Evolutionary conservation across 2,797 vertebrate genomes (phyloP).

Genomic region (Halcyon smyrnensis): DNA sequence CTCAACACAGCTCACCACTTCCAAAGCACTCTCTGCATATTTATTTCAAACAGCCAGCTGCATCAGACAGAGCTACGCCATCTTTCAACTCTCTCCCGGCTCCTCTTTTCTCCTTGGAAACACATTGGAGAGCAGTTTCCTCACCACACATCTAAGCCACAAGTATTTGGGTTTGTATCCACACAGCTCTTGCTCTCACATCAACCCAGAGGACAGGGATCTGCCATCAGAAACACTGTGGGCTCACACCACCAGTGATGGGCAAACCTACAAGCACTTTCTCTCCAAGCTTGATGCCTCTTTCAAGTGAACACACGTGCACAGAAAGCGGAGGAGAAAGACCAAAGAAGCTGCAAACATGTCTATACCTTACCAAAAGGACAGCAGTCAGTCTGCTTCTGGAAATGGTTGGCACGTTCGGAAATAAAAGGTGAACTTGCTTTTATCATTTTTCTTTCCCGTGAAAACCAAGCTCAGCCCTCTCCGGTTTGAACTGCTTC

Average conservation of each 20-base stretch:
- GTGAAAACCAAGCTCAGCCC: neutral
- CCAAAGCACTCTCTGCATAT: neutral
- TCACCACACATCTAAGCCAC: neutral
- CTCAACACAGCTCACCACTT: neutral
- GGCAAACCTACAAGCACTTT: neutral
- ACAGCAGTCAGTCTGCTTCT: neutral
- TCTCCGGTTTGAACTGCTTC: neutral
- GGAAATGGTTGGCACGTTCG: neutral
- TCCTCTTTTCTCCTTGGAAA: neutral
- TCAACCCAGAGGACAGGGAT: neutral
- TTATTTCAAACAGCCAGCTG: neutral
- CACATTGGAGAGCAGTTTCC: accelerated
- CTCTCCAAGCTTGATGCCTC: neutral
- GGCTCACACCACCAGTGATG: neutral
- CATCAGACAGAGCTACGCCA: neutral
- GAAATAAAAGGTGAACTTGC: neutral
- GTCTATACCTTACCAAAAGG: neutral
- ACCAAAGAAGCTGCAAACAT: neutral
- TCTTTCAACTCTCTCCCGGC: neutral
- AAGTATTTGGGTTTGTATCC: neutral
- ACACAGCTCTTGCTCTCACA: neutral
- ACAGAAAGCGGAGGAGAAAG: neutral
- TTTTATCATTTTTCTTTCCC: neutral
- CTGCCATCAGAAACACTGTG: neutral
- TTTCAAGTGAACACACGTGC: neutral